Evolutionary conservation across 2,113 vertebrate species (phyloP), one percentile per base, ranked within the genome.

Genomic region (Dicaeum eximium): DNA sequence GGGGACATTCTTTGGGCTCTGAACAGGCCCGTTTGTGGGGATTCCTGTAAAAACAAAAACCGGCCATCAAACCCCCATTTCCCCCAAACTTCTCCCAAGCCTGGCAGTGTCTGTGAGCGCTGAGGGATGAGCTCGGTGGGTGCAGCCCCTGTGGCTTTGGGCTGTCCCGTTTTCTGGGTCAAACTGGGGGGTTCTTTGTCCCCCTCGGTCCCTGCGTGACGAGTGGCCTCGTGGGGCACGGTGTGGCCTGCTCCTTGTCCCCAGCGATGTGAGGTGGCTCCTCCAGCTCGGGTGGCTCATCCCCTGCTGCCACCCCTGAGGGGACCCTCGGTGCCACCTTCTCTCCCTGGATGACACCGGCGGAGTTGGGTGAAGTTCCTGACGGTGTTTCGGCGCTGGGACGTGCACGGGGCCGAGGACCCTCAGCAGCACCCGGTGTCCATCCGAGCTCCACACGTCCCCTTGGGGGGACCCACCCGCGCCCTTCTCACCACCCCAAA

Each of bases 391-490:
- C 0, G 1, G 50, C 0, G 13, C 64, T 1, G 80, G 86, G 90
- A 56, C 2, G 4, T 0, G 3, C 2, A 0, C 1, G 2, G 85
- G 65, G 65, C 35, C 0, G 3, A 11, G 61, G 40, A 15, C 14
- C 57, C n/a, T 83, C 13, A 10, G 3, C 31, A 37, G 56, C 3
- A 0, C 35, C 22, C 0, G 9, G 4, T 1, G 15, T 23, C 74
- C 4, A 0, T 5, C 42, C 44, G 1, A 3, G 22, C 60, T 5
- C 25, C 10, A 0, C 22, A 0, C 0, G 4, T 28, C 60, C 50
- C 35, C 37, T 10, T 14, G 20, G 57, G 35, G 40, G 38, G 7
- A 17, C 53, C 61, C 25, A 0, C 30, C 61, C 5, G 8, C 1
- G 10, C 13, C 58, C 51, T 45, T 54, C 40, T 7, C 0, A 0